phyloP scores from a whole-genome alignment of 1,140 invertebrate species.

The Semibalanus balanoides region DNA sequence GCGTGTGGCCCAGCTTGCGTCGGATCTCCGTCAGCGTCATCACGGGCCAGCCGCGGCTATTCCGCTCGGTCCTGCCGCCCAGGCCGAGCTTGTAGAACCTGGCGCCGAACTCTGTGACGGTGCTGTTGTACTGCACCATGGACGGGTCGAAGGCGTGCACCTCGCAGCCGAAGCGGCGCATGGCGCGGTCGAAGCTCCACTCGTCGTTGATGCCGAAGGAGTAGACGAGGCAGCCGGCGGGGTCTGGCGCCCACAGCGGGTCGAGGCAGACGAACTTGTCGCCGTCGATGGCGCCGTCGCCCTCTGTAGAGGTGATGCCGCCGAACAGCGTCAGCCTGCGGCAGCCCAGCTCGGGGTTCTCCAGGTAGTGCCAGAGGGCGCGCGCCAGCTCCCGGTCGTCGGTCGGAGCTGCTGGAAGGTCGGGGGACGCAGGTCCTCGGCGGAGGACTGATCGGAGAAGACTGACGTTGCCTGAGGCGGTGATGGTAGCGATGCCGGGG shows the following conservation, averaged over 20 bases:
- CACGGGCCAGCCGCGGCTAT: background rate
- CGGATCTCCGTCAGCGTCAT: background rate
- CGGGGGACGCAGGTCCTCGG: too few relatives aligned
- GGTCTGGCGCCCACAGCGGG: background rate
- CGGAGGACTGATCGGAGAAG: too few relatives aligned
- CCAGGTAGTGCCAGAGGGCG: background rate
- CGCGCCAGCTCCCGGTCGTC: background rate
- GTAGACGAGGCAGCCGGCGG: conserved; percentile 17
- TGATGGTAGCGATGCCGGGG: too few relatives aligned
- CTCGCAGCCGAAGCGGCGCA: conserved; percentile 19
- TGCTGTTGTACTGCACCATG: background rate
- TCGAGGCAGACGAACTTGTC: conserved; percentile 18
- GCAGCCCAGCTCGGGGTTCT: background rate
- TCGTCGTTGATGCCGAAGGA: conserved; percentile 22
- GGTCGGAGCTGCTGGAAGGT: background rate
- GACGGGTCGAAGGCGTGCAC: conserved; percentile 15
- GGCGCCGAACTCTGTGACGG: background rate
- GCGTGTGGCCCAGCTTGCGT: background rate
- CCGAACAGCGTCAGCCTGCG: background rate
- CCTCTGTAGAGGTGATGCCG: background rate
- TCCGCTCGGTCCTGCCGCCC: background rate
- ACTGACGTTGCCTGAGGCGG: too few relatives aligned
- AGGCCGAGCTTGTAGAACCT: background rate
- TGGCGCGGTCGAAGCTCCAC: conserved; percentile 23
- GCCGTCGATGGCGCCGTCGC: background rate